Evolutionary conservation across 2,888 invertebrate species (phyloP).

Genomic region (Dendrolimus pini): DNA sequence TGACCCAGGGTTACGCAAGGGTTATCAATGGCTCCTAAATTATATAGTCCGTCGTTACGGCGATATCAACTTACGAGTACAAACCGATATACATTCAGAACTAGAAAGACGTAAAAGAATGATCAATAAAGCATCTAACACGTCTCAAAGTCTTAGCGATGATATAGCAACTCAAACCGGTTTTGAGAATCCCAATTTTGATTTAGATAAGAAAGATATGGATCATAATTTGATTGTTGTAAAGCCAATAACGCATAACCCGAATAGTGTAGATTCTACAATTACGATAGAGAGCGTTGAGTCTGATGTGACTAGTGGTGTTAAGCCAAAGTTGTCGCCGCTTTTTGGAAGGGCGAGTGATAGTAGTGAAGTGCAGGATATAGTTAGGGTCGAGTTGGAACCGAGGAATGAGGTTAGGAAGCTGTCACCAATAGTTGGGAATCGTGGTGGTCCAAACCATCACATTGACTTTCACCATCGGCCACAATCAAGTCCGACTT

Average conservation of each 20-base stretch:
- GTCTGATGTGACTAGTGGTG: conserved; percentile 37
- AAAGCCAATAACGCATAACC: conserved; percentile 43
- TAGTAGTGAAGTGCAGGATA: conserved; percentile 33
- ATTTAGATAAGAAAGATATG: conserved; percentile 27
- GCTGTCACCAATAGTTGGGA: conserved; percentile 56
- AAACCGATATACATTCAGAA: conserved; percentile 77
- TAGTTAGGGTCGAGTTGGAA: conserved; percentile 57
- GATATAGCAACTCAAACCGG: conserved; percentile 63
- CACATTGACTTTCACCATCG: conserved; percentile 58
- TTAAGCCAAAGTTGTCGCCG: conserved; percentile 60
- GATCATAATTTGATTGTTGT: conserved; percentile 49
- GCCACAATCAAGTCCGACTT: conserved; percentile 63
- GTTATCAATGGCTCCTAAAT: conserved; percentile 83
- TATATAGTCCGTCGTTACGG: conserved; percentile 81
- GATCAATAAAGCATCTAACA: conserved; percentile 49
- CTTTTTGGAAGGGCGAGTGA: conserved; percentile 53
- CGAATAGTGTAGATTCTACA: conserved; percentile 54
- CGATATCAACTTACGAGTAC: conserved; percentile 79
- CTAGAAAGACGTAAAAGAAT: conserved; percentile 63
- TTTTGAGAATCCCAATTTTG: conserved; percentile 66
- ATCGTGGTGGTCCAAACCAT: conserved; percentile 37
- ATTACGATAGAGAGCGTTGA: conserved; percentile 59
- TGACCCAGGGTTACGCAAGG: conserved; percentile 81
- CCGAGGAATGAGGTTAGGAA: conserved; percentile 58
- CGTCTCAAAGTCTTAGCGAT: conserved; percentile 53